Base-by-base conservation (phyloP, 2,888 invertebrate genomes). In the Ophion ellenae region DNA sequence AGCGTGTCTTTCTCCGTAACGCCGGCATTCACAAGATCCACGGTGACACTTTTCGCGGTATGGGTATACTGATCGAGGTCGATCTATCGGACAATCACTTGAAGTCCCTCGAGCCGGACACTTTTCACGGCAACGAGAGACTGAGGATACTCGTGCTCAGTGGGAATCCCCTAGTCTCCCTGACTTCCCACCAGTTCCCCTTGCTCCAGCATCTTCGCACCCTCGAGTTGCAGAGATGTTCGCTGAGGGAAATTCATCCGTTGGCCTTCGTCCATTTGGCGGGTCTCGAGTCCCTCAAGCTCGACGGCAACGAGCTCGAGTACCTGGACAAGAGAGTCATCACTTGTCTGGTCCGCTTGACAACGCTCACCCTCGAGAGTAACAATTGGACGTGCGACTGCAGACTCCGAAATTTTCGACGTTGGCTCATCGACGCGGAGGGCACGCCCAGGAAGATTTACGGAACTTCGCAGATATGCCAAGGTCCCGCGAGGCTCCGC, bases 381-480 rank as follows among this genome's bases (percentile, higher is more conserved):
- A 98, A 98, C 94, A 98, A 97, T 6, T 98, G 98, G 98, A 96
- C 96, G 91, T 98, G 98, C 93, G 98, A 98, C 93, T 98, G 98
- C 94, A 96, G 97, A 87, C 94, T 98, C 83, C 96, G 98, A 76
- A 97, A 97, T 84, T 97, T 98, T 90, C 96, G 98, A 84, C 96
- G 96, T 89, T 98, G 98, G 98, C 96, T 98, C 92, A 95, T 98
- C 77, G 87, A 89, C 2, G 87, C 88, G 2, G 87, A 89, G 3
- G 88, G 90, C 14, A 47, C 59, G 5, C 95, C 96, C 76, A 97
- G 96, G 90, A 97, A 97, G 90, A 95, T 98, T 77, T 96, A 97
- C 86, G 97, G 97, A 14, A 96, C 96, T 87, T 96, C 97, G 64
- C 95, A 98, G 88, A 95, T 96, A 74, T 97, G 97, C 91, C 96